These are phyloP conservation scores for Prosopocoilus inquinatus DNA, from an alignment of 2,888 invertebrate genomes.

Conservation along the genomic window DNA sequence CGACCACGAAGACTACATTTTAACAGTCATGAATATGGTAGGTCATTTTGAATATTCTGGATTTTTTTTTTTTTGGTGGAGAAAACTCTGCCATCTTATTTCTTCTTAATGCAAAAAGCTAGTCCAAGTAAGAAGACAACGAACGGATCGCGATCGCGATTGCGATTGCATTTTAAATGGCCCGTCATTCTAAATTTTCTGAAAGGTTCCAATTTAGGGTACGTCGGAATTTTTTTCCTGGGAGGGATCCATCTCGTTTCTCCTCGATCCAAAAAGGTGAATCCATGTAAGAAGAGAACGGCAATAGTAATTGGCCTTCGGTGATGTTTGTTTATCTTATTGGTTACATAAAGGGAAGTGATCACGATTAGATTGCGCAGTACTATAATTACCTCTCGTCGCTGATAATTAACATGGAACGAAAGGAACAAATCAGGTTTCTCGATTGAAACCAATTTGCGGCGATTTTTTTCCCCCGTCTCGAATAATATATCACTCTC, in stretches of 20 bases:
- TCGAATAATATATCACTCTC: not conserved
- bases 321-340: not conserved
- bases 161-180: too few species aligned
- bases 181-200: too few species aligned
- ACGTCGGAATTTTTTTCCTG: too few species aligned
- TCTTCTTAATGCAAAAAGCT: too few species aligned
- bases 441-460: not conserved
- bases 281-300: too few species aligned
- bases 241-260: too few species aligned
- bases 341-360: not conserved
- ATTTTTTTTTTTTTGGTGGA: not conserved
- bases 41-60: slow-evolving; percentile 19
- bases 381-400: not conserved
- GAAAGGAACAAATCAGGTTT: not conserved
- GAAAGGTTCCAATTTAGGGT: too few species aligned
- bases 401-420: not conserved
- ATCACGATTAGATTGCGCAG: not conserved
- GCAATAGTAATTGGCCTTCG: slow-evolving; percentile 1
- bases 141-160: too few species aligned
- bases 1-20: slow-evolving; percentile 63
- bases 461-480: not conserved
- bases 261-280: too few species aligned
- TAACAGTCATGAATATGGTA: slow-evolving; percentile 71
- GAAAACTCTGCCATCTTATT: not conserved
- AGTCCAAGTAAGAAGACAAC: too few species aligned